Evolutionary conservation across 1,140 invertebrate species (phyloP), one percentile per base, ranked within the genome.

Genomic region (Drosophila ercepeae): DNA sequence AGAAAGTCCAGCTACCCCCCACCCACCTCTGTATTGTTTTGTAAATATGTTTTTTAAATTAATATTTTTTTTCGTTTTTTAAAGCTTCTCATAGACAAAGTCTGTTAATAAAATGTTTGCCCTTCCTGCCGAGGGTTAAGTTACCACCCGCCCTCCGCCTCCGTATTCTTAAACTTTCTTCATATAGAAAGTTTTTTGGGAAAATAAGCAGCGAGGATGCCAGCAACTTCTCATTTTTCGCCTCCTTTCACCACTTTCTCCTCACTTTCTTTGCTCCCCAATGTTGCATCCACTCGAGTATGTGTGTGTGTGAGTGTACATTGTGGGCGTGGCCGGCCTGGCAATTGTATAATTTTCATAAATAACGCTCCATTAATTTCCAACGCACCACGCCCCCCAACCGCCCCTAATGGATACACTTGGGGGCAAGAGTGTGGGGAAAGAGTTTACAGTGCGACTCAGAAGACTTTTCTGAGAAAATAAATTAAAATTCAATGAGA

Each of bases 281-380:
- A 14, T n/a, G 34, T 11, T 63, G 58, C 65, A 69, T 45, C 42
- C 50, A n/a, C 19, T 16, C 18, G 25, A 29, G 39, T 46, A 29
- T 13, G 27, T 8, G 5, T 18, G 6, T 50, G 36, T 23, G 58
- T 45, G 68, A 46, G 50, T 29, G 63, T 46, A 46, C 45, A 41
- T 34, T 60, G 49, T 71, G 68, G 70, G 70, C 46, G 51, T 74
- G 59, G 71, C 59, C 69, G 73, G 50, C 53, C 68, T 53, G 50
- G 69, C 69, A 73, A 73, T 73, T 73, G 70, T 75, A 75, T 75
- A 75, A 75, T 75, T 75, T 74, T 75, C 71, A 75, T 74, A 75
- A 75, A 75, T 67, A 67, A 74, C 60, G 70, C 70, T 39, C 70
- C 71, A 75, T 75, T 75, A 75, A 75, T 75, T 75, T 75, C 48